These are phyloP conservation scores for Artemisiospiza belli DNA, from an alignment of 2,113 vertebrate genomes.

Conservation along the genomic window DNA sequence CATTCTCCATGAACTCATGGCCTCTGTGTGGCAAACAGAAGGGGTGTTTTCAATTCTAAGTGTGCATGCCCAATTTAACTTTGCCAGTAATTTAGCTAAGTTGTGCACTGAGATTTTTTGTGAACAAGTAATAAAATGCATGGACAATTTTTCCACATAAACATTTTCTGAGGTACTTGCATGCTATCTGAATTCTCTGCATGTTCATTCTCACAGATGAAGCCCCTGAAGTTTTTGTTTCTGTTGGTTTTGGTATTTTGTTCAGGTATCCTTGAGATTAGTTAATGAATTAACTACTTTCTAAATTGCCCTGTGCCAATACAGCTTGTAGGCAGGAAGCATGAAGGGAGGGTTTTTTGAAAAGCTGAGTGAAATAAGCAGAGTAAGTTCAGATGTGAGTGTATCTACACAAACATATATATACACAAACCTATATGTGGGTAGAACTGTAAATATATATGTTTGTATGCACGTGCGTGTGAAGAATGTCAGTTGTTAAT, in stretches of 20 bases:
- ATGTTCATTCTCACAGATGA: slow-evolving; percentile 22
- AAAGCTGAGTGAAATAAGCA: not conserved
- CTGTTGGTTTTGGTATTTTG: slow-evolving; percentile 25
- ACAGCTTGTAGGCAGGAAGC: not conserved
- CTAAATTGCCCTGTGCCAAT: slow-evolving; percentile 40
- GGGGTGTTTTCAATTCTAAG: slow-evolving; percentile 32
- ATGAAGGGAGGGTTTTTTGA: not conserved
- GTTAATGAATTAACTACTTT: slow-evolving; percentile 62
- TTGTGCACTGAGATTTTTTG: slow-evolving; percentile 58
- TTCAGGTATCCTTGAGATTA: slow-evolving; percentile 58
- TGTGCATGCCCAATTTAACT: slow-evolving; percentile 60
- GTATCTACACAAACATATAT: not conserved
- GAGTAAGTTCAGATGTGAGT: not conserved
- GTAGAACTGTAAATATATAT: not conserved
- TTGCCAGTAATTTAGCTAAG: slow-evolving; percentile 53
- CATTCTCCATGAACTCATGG: not conserved
- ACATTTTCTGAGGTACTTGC: slow-evolving; percentile 47
- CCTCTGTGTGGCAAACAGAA: not conserved
- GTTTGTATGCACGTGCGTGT: not conserved
- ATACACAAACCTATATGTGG: not conserved
- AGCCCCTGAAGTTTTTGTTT: slow-evolving; percentile 38
- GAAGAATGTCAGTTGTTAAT: not conserved
- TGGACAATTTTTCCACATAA: slow-evolving; percentile 57
- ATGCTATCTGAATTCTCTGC: slow-evolving; percentile 11
- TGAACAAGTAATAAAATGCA: slow-evolving; percentile 64